phyloP scores from a whole-genome alignment of 2,888 invertebrate species.

The Aphidius colemani region DNA sequence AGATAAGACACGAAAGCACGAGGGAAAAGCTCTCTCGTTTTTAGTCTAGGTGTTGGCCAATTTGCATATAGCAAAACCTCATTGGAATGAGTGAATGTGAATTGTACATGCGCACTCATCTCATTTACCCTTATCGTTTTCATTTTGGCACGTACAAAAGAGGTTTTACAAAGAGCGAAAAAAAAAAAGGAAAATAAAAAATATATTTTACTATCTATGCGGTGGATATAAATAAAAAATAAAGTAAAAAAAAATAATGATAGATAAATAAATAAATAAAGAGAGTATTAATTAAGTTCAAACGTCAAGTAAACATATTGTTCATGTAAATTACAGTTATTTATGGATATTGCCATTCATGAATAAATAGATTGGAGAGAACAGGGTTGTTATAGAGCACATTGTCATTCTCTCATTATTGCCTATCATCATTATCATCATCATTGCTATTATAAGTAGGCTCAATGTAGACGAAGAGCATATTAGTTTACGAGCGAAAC shows the following conservation, averaged over 20 bases:
- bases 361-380: constrained; percentile 15
- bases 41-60: constrained; percentile 42
- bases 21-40: constrained; percentile 22
- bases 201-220: not conserved
- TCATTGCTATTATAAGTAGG: not conserved
- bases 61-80: constrained; percentile 41
- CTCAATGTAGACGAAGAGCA: constrained; percentile 29
- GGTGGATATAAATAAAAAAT: not conserved
- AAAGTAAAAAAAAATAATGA: not conserved
- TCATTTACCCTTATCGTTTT: constrained; percentile 11
- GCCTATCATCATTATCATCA: constrained; percentile 6
- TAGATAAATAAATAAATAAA: not conserved
- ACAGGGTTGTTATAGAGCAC: not conserved
- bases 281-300: constrained; percentile 20
- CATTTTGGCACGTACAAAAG: constrained; percentile 12
- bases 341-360: constrained; percentile 16
- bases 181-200: constrained; percentile 3
- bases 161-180: constrained; percentile 7
- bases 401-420: no score
- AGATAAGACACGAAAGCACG: constrained; percentile 46
- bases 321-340: constrained; percentile 15
- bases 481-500: constrained; percentile 46
- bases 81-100: constrained; percentile 25
- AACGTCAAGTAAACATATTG: no score
- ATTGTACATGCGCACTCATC: constrained; percentile 8